Conservation (phyloP, 1,140 invertebrate species). For the Riptortus pedestris region DNA sequence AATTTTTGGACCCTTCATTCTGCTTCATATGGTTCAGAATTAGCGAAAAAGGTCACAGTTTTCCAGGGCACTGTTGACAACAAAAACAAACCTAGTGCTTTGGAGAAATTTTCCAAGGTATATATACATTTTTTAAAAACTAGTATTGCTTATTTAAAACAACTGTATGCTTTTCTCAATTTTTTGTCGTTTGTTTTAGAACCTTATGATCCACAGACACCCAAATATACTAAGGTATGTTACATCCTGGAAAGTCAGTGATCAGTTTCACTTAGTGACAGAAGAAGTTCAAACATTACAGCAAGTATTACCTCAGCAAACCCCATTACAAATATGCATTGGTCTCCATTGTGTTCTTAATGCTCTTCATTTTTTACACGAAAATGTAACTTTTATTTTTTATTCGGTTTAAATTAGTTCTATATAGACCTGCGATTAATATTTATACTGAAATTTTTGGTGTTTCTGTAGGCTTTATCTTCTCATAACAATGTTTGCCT, state of each 20-base stretch:
- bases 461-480: constrained; percentile 52
- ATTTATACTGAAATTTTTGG: too few relatives aligned
- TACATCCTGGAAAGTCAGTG: constrained; percentile 63
- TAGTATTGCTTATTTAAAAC: constrained; percentile 3
- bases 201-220: constrained; percentile 67
- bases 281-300: constrained; percentile 61
- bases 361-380: constrained; percentile 67
- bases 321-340: constrained; percentile 62
- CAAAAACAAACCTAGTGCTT: constrained; percentile 48
- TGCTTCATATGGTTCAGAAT: constrained; percentile 47
- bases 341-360: constrained; percentile 63
- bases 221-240: constrained; percentile 69
- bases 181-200: constrained; percentile 46
- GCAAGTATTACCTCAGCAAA: constrained; percentile 50
- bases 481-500: constrained; percentile 73
- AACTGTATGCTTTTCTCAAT: constrained; percentile 11
- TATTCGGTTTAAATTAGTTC: constrained; percentile 18
- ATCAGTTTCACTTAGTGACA: constrained; percentile 56
- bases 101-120: constrained; percentile 64
- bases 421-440: background rate
- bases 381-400: constrained; percentile 44
- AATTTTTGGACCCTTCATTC: constrained; percentile 60
- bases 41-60: constrained; percentile 52
- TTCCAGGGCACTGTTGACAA: constrained; percentile 54
- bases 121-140: constrained; percentile 29